Percentiles rank a stretch among this genome's conserved stretches.
Conservation (phyloP, 2,888 invertebrate species). For the Beris morrisii region DNA sequence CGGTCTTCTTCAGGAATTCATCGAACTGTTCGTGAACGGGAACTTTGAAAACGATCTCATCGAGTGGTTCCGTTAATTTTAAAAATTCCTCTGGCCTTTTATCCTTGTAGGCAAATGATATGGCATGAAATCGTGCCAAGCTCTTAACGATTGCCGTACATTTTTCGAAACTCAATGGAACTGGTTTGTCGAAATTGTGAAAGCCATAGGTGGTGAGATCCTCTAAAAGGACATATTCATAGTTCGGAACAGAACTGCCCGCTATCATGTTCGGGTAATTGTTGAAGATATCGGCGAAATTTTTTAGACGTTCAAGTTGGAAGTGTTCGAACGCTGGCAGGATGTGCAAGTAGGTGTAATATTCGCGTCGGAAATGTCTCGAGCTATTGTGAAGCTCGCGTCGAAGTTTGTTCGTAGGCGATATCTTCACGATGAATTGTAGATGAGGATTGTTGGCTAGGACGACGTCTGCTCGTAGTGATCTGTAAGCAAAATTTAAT, state of each 20-base stretch:
- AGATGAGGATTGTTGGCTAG: not conserved
- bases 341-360: slow-evolving; percentile 26
- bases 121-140: slow-evolving; percentile 59
- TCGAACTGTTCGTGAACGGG: slow-evolving; percentile 23
- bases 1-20: slow-evolving; percentile 20
- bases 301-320: slow-evolving; percentile 12
- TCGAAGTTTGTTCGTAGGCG: slow-evolving; percentile 28
- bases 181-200: slow-evolving; percentile 52
- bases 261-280: slow-evolving; percentile 48
- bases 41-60: slow-evolving; percentile 28
- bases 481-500: too few species aligned
- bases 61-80: slow-evolving; percentile 9
- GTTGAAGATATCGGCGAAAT: slow-evolving; percentile 26
- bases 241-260: slow-evolving; percentile 52
- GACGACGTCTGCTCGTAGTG: too few species aligned
- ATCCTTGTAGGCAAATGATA: slow-evolving; percentile 60
- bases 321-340: slow-evolving; percentile 32
- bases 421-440: slow-evolving; percentile 27
- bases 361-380: slow-evolving; percentile 23
- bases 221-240: slow-evolving; percentile 58
- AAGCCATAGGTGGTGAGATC: slow-evolving; percentile 55
- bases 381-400: slow-evolving; percentile 28
- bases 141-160: slow-evolving; percentile 54
- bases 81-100: slow-evolving; percentile 57
- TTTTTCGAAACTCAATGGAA: slow-evolving; percentile 57